A percentile compares a stretch with the other conserved stretches of the same genome.
phyloP scores from a whole-genome alignment of 2,113 vertebrate genomes.

The Morone saxatilis region DNA sequence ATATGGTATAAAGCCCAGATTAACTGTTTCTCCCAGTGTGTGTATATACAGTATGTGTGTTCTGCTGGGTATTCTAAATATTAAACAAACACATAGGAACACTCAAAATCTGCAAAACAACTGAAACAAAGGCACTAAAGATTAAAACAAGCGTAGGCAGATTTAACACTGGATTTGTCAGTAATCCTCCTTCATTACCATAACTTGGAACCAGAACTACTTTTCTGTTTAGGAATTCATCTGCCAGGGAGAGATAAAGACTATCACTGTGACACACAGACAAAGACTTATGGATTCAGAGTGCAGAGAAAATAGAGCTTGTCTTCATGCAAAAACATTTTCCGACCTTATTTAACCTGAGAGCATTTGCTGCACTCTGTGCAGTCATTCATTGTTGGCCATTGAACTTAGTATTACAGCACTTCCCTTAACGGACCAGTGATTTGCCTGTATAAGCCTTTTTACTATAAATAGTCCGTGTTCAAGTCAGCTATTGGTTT shows the following conservation, averaged over 20 bases:
- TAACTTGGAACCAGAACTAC: conserved; percentile 14
- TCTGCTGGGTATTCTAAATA: not conserved
- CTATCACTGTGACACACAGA: not conserved
- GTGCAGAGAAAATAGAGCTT: not conserved
- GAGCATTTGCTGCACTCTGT: not conserved
- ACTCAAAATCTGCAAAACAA: not conserved
- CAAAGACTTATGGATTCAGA: conserved; percentile 8
- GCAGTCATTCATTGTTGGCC: too few species aligned
- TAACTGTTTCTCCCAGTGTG: not conserved
- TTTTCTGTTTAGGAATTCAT: not conserved
- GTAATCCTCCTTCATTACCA: conserved; percentile 6
- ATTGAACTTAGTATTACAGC: not conserved
- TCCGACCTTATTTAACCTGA: not conserved
- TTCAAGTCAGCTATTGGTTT: not conserved
- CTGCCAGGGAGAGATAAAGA: conserved; percentile 14
- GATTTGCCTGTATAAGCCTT: not conserved
- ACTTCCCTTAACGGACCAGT: not conserved
- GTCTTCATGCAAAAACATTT: not conserved
- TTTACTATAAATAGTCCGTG: not conserved
- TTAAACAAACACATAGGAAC: not conserved
- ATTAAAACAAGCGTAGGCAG: conserved; percentile 12
- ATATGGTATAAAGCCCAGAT: not conserved
- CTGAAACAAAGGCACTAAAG: conserved; percentile 2
- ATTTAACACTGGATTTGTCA: conserved; percentile 14
- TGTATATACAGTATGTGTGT: not conserved